Base-by-base conservation (phyloP, 2,888 invertebrate species). In the Eilema sororculum region DNA sequence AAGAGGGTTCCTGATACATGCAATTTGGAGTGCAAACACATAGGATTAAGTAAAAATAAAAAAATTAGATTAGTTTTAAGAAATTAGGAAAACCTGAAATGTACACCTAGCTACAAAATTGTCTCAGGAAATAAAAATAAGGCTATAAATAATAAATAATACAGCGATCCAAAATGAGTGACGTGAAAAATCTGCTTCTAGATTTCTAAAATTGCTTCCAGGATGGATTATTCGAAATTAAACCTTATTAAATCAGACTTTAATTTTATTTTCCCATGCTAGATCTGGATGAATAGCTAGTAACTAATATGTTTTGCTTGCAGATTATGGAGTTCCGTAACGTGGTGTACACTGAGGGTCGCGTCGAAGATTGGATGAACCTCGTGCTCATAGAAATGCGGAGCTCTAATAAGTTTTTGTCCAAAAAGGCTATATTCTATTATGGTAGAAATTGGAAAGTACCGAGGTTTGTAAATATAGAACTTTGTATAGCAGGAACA, bases 301-400 rank as follows among this genome's bases (percentile, higher is more conserved):
- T 12, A 24, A 10, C 24, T 4, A 58, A 4, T 25, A 25, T 25
- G 16, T 28, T 28, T 5, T 33, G 2, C 30, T 8, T 20, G 3
- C 67, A 95, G 95, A 90, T 96, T 65, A 98, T 99, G 98, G 97
- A 97, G 65, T 99, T 98, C 87, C 96, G 97, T 24, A 93, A 95
- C 73, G 90, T 95, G 0, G 97, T 98, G 0, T 91, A 96, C 67
- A 97, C 98, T 0, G 97, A 97, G 81, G 98, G 98, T 0, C 96
- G 97, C 77, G 98, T 99, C 0, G 99, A 99, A 90, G 97, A 98
- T 82, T 99, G 99, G 99, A 98, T 99, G 98, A 98, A 97, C 77
- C 94, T 96, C 46, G 97, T 98, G 3, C 95, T 99, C 24, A 94
- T 90, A 5, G 98, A 99, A 92, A 99, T 99, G 99, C 96, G 97